Evolutionary conservation across 2,113 vertebrate species (phyloP).

Genomic region (Phrynosoma blainvillii): DNA sequence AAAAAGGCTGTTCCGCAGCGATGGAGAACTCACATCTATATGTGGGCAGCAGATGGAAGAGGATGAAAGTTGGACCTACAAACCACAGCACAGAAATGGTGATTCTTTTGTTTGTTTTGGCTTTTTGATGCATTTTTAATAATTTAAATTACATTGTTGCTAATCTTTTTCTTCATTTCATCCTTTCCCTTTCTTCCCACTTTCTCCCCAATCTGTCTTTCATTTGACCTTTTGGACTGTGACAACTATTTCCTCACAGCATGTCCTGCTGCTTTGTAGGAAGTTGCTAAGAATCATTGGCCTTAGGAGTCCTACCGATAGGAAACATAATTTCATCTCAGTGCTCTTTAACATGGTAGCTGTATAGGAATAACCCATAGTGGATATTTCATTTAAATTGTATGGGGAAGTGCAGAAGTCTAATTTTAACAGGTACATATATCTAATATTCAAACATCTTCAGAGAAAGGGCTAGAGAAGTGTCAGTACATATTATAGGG

Average conservation of each 20-base stretch:
- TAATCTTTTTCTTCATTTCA: background rate
- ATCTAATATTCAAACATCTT: background rate
- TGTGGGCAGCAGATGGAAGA: constrained; percentile 72
- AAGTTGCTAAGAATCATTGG: background rate
- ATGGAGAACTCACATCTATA: constrained; percentile 83
- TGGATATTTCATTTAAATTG: background rate
- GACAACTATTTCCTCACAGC: constrained; percentile 1
- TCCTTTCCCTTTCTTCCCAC: background rate
- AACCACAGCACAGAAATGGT: constrained; percentile 88
- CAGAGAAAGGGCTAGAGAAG: background rate
- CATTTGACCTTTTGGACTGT: constrained; percentile 4
- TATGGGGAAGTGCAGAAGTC: constrained; percentile 2
- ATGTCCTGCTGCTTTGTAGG: background rate
- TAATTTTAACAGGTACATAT: background rate
- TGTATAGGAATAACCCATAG: background rate
- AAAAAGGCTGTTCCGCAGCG: constrained; percentile 90
- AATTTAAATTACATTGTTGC: constrained; percentile 6
- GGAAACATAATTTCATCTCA: background rate
- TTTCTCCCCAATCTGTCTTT: constrained; percentile 3
- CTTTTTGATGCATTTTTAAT: constrained; percentile 20
- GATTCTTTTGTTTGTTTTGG: constrained; percentile 66
- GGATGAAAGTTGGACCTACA: constrained; percentile 88
- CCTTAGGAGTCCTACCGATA: background rate
- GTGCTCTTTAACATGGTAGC: background rate
- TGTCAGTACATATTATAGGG: background rate